These are phyloP conservation scores for Hydropotes inermis DNA, from an alignment of 2,113 vertebrate species.

Conservation along the genomic window DNA sequence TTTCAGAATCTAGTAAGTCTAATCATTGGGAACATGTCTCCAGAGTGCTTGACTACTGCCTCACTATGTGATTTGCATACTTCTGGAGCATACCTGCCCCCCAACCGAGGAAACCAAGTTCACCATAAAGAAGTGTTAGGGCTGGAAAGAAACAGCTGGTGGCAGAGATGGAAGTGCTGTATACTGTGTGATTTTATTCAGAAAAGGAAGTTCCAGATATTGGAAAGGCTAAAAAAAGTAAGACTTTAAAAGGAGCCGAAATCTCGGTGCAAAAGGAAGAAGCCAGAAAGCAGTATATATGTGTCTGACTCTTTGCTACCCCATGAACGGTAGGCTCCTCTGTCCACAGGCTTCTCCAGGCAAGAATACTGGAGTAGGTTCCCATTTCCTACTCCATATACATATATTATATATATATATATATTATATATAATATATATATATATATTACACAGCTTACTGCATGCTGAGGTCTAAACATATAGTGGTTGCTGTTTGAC, in stretches of 20 bases:
- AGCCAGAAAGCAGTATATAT: not conserved
- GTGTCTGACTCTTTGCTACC: not conserved
- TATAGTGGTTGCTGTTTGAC: slow-evolving; percentile 28
- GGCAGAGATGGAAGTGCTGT: not conserved
- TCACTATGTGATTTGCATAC: not conserved
- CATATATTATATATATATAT: no score
- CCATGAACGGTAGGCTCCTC: not conserved
- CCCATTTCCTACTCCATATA: not conserved
- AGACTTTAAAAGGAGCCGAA: slow-evolving; percentile 47
- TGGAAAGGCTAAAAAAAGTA: slow-evolving; percentile 54
- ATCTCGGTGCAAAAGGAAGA: slow-evolving; percentile 52
- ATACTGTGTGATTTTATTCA: slow-evolving; percentile 42
- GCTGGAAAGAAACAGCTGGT: not conserved
- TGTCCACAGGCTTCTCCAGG: not conserved
- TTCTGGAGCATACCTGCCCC: not conserved
- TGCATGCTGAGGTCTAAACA: slow-evolving; percentile 22
- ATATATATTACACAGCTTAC: not conserved
- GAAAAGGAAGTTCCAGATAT: slow-evolving; percentile 56
- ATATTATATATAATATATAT: not conserved
- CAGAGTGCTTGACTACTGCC: not conserved
- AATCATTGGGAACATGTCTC: not conserved
- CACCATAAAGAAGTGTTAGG: not conserved
- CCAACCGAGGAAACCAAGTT: not conserved
- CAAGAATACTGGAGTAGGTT: not conserved
- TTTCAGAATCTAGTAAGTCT: slow-evolving; percentile 35